Percentiles rank a stretch among this genome's conserved stretches.
phyloP scores from a whole-genome alignment of 2,888 invertebrate genomes.

The Acleris sparsana region DNA sequence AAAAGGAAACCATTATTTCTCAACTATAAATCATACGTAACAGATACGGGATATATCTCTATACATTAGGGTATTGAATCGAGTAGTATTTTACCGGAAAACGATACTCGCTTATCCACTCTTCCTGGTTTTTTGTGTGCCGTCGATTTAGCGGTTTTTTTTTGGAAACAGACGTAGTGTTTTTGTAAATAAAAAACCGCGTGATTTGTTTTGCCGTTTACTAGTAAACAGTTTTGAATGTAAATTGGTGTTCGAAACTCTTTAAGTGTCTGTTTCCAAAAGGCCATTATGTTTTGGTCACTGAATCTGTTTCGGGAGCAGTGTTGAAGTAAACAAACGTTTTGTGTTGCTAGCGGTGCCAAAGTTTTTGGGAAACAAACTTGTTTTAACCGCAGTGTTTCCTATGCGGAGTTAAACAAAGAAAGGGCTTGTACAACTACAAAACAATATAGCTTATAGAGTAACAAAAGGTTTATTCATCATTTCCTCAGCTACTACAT shows the following conservation, averaged over 20 bases:
- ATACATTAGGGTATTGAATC: conserved; percentile 15
- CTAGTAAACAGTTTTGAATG: conserved; percentile 15
- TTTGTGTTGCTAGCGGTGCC: conserved; percentile 19
- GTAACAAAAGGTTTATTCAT: no score
- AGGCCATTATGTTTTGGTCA: conserved; percentile 28
- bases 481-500: no score
- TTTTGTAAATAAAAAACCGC: conserved; percentile 13
- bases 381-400: conserved; percentile 16
- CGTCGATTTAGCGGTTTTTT: conserved; percentile 1
- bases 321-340: conserved; percentile 26
- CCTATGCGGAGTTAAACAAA: conserved; percentile 1
- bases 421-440: background rate
- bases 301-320: conserved; percentile 9
- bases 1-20: conserved; percentile 8
- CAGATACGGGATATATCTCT: conserved; percentile 16
- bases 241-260: conserved; percentile 11
- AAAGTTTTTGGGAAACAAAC: conserved; percentile 18
- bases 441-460: no score
- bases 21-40: conserved; percentile 24
- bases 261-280: conserved; percentile 7
- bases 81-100: conserved; percentile 1
- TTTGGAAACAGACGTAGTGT: background rate
- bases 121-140: background rate
- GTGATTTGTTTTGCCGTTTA: conserved; percentile 1
- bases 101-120: background rate